Evolutionary conservation across 2,797 vertebrate species (phyloP).

Genomic region (Mus minutoides): DNA sequence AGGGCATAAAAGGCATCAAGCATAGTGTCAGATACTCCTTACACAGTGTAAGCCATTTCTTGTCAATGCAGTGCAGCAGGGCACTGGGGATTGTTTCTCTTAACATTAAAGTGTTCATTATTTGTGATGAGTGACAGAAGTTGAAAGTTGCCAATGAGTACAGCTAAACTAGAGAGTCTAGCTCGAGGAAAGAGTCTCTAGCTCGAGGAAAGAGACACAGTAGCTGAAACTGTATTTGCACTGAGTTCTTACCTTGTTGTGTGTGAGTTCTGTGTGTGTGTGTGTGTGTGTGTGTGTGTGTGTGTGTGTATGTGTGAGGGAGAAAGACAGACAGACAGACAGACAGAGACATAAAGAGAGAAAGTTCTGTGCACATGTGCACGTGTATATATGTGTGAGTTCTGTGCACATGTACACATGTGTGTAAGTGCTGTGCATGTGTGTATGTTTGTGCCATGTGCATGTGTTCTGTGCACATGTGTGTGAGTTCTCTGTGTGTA

Average conservation of each 20-base stretch:
- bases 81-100: background rate
- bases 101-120: background rate
- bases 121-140: constrained; percentile 48
- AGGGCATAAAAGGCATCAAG: background rate
- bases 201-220: background rate
- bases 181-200: background rate
- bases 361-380: too few species aligned
- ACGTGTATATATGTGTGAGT: background rate
- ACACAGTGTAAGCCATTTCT: background rate
- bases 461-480: background rate
- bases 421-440: background rate
- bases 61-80: background rate
- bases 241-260: background rate
- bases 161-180: background rate
- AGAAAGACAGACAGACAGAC: too few species aligned
- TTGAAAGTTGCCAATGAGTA: background rate
- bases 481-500: background rate
- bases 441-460: background rate
- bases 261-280: background rate
- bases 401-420: background rate
- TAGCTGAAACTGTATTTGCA: background rate
- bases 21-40: background rate
- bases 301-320: background rate
- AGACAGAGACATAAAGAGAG: too few species aligned
- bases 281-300: background rate